A percentile compares a stretch with the other conserved stretches of the same genome.
Conservation (phyloP, 2,797 vertebrate species). For the Alcedo atthis region DNA sequence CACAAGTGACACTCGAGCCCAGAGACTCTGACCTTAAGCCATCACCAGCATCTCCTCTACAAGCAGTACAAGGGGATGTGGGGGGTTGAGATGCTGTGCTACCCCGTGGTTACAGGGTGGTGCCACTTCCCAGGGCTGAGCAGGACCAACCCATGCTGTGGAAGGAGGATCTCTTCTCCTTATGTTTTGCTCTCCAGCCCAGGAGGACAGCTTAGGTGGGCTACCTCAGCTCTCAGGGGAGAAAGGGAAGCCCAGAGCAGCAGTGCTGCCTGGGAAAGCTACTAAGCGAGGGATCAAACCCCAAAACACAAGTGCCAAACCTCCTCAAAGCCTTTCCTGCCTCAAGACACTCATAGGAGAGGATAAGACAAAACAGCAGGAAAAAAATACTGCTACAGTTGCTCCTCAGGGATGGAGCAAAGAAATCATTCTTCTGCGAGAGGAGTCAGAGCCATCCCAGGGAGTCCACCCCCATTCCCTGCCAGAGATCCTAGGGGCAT, state of each 20-base stretch:
- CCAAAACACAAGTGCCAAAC: not conserved
- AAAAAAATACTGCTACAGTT: not conserved
- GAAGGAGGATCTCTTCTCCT: not conserved
- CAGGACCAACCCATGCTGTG: rapidly evolving
- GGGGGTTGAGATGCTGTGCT: rapidly evolving
- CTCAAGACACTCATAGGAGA: rapidly evolving
- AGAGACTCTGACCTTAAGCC: not conserved
- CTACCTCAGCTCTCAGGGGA: rapidly evolving
- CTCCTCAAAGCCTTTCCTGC: rapidly evolving
- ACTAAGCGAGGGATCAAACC: not conserved
- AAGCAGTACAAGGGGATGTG: rapidly evolving
- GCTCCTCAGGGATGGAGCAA: not conserved
- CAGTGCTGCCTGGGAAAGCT: rapidly evolving
- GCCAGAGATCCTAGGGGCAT: rapidly evolving
- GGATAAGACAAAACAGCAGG: not conserved
- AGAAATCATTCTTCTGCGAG: not conserved
- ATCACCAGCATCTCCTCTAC: rapidly evolving
- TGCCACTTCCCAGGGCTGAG: rapidly evolving
- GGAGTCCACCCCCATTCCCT: not conserved
- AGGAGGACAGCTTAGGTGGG: rapidly evolving
- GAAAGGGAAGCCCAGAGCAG: not conserved
- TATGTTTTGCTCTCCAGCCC: rapidly evolving
- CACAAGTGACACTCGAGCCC: not conserved
- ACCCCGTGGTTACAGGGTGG: not conserved
- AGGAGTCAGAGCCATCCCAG: not conserved